Evolutionary conservation across 2,113 vertebrate genomes (phyloP), one percentile per base, ranked within the genome.

Genomic region (Furnarius figulus): DNA sequence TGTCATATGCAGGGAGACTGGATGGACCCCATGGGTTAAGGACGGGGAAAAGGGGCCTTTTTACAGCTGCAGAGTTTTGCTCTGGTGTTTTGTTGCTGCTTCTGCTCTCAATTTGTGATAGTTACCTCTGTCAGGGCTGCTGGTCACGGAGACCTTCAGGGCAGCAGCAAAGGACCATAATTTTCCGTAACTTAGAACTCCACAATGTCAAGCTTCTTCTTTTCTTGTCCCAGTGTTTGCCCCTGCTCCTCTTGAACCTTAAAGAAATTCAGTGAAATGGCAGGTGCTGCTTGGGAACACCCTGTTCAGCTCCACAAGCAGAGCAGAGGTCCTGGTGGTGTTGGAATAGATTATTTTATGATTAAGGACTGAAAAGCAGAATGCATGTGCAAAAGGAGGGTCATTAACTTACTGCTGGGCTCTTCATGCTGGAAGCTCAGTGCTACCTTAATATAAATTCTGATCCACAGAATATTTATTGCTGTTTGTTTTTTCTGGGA

Each of bases 121-220:
- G 35, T 72, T 78, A 3, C 28, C 17, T 63, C 31, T 68, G 14
- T 33, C 30, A 71, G 40, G 22, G 15, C 3, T 30, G 18, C 8
- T 33, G 46, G 18, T 37, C 73, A n/a, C 22, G 8, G 42, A 55
- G 39, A 83, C 27, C 59, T n/a, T 17, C 30, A 63, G 50, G 44
- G n/a, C 12, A 30, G 23, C 50, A 52, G 39, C 25, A 70, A 40
- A 79, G 25, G 31, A 68, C n/a, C 0, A 0, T 35, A 1, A n/a
- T 79, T 63, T 73, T 14, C 17, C 74, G 25, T 44, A 47, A 27
- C 8, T 27, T 31, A 25, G 33, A 83, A 16, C 31, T 61, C 14
- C 21, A 40, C 27, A n/a, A 44, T 9, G 24, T 20, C 15, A 31
- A 39, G 30, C 12, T 92, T 37, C 22, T 52, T 9, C 30, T 75